Conservation (phyloP, 2,888 invertebrate species). For the Ceraclea dissimilis region DNA sequence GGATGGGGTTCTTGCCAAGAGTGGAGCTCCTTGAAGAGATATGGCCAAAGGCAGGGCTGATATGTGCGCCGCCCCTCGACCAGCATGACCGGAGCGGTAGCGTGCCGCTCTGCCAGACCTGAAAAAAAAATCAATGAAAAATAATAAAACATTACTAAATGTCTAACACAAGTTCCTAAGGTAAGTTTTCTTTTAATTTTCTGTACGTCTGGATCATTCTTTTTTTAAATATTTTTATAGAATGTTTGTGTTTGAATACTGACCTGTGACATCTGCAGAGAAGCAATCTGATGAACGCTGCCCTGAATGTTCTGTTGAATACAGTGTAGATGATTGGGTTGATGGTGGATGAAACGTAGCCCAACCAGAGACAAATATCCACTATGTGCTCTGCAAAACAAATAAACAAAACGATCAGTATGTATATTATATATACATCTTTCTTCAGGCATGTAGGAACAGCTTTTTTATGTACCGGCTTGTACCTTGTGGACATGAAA, state of each 20-base stretch:
- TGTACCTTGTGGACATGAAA: too few species aligned
- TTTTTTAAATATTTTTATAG: too few species aligned
- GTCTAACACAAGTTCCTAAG: too few species aligned
- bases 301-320: conserved; percentile 83
- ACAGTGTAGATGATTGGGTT: conserved; percentile 92
- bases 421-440: too few species aligned
- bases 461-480: too few species aligned
- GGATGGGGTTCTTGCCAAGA: conserved; percentile 33
- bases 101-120: conserved; percentile 65
- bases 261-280: conserved; percentile 73
- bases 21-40: conserved; percentile 59
- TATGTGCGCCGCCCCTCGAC: conserved; percentile 28
- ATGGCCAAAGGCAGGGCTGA: conserved; percentile 69
- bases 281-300: conserved; percentile 71
- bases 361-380: conserved; percentile 82
- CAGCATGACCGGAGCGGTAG: conserved; percentile 61
- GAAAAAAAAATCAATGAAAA: conserved; percentile 27
- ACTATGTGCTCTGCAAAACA: conserved; percentile 53
- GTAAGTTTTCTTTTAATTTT: too few species aligned
- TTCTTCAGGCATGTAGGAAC: too few species aligned
- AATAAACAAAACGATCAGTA: conserved; percentile 1
- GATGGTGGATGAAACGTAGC: conserved; percentile 86
- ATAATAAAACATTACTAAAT: too few species aligned
- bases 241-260: too few species aligned
- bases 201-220: too few species aligned